Conservation (phyloP, 2,797 vertebrate species). For the Sebastes flavidus region DNA sequence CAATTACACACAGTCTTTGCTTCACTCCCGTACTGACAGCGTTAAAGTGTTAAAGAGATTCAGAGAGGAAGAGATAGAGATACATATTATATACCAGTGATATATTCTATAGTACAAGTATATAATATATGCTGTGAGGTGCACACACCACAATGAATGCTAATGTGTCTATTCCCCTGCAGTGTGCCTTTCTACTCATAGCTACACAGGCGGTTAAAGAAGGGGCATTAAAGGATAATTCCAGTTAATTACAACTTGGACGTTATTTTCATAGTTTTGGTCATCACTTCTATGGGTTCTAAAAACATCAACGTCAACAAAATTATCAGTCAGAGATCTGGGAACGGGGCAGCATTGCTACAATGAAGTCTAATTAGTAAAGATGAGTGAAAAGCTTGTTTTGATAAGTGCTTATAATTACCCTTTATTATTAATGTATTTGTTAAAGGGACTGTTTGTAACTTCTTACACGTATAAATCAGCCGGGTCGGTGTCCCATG, state of each 20-base stretch:
- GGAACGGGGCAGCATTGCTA: too few relatives aligned
- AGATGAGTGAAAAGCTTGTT: too few relatives aligned
- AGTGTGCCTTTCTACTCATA: background rate
- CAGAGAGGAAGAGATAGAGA: background rate
- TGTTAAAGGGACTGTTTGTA: too few relatives aligned
- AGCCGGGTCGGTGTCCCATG: too few relatives aligned
- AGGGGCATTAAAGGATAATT: background rate
- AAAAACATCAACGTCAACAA: too few relatives aligned
- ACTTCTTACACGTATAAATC: too few relatives aligned
- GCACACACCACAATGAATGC: background rate
- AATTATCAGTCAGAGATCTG: too few relatives aligned
- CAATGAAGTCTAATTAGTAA: too few relatives aligned
- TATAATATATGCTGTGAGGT: background rate
- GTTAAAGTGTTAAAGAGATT: background rate
- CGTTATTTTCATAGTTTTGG: background rate
- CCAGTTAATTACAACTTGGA: background rate
- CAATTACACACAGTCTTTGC: conserved; percentile 38
- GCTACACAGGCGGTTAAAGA: background rate
- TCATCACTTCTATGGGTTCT: too few relatives aligned
- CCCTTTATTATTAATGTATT: too few relatives aligned
- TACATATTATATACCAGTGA: background rate
- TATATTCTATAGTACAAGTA: background rate
- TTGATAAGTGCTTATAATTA: too few relatives aligned
- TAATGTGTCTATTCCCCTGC: background rate
- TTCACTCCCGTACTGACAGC: background rate